These are phyloP conservation scores for Gymnothorax javanicus DNA, from an alignment of 2,797 vertebrate species.

Conservation along the genomic window DNA sequence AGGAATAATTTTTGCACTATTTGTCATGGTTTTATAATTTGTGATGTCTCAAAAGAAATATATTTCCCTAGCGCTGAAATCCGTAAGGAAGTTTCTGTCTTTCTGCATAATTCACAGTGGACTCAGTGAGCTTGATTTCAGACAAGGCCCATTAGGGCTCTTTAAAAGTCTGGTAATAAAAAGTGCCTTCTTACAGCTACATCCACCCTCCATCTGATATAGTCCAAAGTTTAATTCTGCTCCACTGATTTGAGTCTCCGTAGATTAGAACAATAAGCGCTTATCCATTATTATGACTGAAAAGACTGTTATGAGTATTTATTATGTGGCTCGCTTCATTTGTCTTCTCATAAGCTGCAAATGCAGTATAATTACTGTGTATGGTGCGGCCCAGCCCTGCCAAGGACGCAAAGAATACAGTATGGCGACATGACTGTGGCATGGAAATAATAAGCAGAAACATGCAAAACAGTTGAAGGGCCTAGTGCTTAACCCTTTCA, in stretches of 20 bases:
- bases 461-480: too few species aligned
- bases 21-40: neutral
- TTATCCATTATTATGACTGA: neutral
- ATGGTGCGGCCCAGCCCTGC: too few species aligned
- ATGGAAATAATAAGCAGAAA: too few species aligned
- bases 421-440: too few species aligned
- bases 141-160: neutral
- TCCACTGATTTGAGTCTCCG: neutral
- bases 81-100: neutral
- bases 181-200: neutral
- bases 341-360: neutral
- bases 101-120: neutral
- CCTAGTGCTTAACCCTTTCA: too few species aligned
- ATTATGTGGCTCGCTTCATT: neutral
- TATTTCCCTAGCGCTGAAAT: neutral
- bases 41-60: neutral
- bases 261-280: slow-evolving; percentile 1
- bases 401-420: too few species aligned
- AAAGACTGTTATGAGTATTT: neutral
- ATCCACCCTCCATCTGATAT: neutral
- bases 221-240: neutral
- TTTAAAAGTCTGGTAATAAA: neutral
- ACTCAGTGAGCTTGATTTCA: neutral
- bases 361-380: too few species aligned
- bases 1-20: neutral